Percentiles rank a stretch among this genome's conserved stretches.
phyloP scores from a whole-genome alignment of 2,113 vertebrate species.

The Syrmaticus mikado region DNA sequence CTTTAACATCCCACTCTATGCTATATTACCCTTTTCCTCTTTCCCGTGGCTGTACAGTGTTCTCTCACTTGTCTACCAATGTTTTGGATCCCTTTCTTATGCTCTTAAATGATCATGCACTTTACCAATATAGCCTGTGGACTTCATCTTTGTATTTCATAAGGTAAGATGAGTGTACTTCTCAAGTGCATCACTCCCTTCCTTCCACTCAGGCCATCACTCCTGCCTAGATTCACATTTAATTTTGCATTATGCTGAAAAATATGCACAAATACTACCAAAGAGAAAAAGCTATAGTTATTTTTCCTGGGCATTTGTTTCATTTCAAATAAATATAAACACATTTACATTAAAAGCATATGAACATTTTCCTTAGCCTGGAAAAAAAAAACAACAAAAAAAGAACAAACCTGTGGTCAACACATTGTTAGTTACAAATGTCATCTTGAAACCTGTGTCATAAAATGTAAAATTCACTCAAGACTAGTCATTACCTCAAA shows the following conservation, averaged over 20 bases:
- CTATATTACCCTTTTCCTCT: background rate
- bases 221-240: conserved; percentile 48
- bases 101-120: background rate
- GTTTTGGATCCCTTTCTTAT: background rate
- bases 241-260: background rate
- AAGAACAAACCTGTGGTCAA: conserved; percentile 58
- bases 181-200: background rate
- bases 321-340: conserved; percentile 82
- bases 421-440: conserved; percentile 76
- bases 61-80: background rate
- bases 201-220: background rate
- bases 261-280: conserved; percentile 9
- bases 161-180: background rate
- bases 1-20: background rate
- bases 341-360: conserved; percentile 77
- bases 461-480: conserved; percentile 75
- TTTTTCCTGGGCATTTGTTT: conserved; percentile 70
- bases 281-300: conserved; percentile 55
- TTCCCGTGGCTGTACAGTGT: background rate
- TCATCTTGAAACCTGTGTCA: conserved; percentile 74
- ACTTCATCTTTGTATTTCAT: background rate
- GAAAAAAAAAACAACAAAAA: conserved; percentile 49
- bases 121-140: background rate
- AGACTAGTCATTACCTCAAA: conserved; percentile 63
- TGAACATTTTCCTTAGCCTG: conserved; percentile 71